Evolutionary conservation across 2,113 vertebrate genomes (phyloP), one percentile per base, ranked within the genome.

Genomic region (Saccopteryx bilineata): DNA sequence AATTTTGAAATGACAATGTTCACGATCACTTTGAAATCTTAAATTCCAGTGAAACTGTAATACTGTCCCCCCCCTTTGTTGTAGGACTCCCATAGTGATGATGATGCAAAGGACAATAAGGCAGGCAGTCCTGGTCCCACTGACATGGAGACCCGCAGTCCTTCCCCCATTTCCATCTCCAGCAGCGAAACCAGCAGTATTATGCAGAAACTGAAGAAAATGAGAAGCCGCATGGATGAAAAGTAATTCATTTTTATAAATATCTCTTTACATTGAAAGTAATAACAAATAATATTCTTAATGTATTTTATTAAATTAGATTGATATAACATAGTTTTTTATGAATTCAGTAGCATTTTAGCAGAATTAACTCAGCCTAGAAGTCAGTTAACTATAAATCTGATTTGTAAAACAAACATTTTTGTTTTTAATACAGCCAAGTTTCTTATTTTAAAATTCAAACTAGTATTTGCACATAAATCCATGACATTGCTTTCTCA

Each of bases 151-250:
- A 98, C 98, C 39, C 99, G 99, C 48, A 99, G 99, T 95, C 99
- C 99, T 92, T 99, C 99, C 28, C 98, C 99, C 0, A 83, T 99
- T 66, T 99, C 99, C 0, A 97, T 99, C 83, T 99, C 99, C 39
- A 99, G 99, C 97, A 99, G 99, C 91, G 99, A 99, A 96, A 99
- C 99, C 0, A 99, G 99, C 98, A 99, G 99, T 98, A 99, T 99
- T 97, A 99, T 99, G 99, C 99, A 99, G 98, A 99, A 99, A 96
- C 99, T 99, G 24, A 99, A 99, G 98, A 99, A 99, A 98, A 99
- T 99, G 99, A 99, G 99, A 95, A 99, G 99, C 96, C 99, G 99
- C 94, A 99, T 99, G 99, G 99, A 99, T 97, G 99, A 99, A 97
- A 99, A 99, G 99, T 99, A 99, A 99, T 95, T 97, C 50, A 17